Evolutionary conservation across 2,113 vertebrate species (phyloP).

Genomic region (Danionella cerebrum): DNA sequence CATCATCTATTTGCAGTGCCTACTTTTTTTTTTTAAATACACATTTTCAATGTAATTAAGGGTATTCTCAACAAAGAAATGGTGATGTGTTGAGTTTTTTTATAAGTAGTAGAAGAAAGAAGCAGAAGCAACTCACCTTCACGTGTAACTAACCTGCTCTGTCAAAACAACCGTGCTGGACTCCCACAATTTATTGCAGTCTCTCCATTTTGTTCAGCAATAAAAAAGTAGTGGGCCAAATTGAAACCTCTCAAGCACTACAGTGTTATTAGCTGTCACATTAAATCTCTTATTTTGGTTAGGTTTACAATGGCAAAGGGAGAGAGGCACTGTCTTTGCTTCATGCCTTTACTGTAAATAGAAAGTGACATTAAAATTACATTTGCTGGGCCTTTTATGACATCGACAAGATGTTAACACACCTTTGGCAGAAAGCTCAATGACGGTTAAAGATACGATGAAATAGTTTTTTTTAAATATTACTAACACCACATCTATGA

Average conservation of each 20-base stretch:
- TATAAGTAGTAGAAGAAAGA: neutral
- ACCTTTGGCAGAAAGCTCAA: neutral
- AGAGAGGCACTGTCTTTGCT: neutral
- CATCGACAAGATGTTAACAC: neutral
- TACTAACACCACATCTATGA: neutral
- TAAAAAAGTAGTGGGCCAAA: constrained; percentile 16
- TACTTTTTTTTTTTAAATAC: no score
- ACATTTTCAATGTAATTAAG: no score
- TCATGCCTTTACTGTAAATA: neutral
- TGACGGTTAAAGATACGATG: no score
- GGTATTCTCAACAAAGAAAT: neutral
- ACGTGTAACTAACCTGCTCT: neutral
- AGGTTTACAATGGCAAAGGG: constrained; percentile 8
- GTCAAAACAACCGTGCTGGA: neutral
- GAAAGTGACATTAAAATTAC: constrained; percentile 3
- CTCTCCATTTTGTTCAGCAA: constrained; percentile 21
- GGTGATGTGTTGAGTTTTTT: no score
- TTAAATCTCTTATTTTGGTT: constrained; percentile 35
- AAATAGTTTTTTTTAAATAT: neutral
- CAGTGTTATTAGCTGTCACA: constrained; percentile 21
- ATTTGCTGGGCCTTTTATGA: neutral
- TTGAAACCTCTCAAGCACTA: constrained; percentile 15
- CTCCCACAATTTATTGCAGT: constrained; percentile 11
- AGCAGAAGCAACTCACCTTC: constrained; percentile 25
- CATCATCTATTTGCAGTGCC: no score